Base-by-base conservation (phyloP, 2,888 invertebrate genomes). In the Pseudococcus viburni region DNA sequence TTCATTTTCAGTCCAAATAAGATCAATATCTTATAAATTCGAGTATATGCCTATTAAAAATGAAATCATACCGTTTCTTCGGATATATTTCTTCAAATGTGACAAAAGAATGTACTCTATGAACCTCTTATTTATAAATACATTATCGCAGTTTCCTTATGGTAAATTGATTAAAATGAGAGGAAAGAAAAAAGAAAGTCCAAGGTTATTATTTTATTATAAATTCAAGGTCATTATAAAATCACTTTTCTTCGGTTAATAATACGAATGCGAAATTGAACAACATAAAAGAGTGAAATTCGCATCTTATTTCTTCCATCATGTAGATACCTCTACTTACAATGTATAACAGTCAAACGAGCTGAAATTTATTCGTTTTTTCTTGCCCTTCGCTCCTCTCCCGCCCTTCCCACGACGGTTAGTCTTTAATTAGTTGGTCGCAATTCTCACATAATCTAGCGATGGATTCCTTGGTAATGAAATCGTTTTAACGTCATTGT, bases 161-260 rank as follows among this genome's bases (percentile, higher is more conserved):
- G 39, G 26, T 73, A 33, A 73, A 73, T 73, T 33, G n/a, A 73
- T 73, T 73, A 0, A 73, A 68, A 68, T 68, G 59, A 59, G 59
- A 73, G 11, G 12, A 26, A 12, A 68, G 12, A n/a, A 33, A 73
- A 33, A 39, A 73, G 73, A 73, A 73, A 73, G 73, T 73, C 33
- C 73, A 73, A 73, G 73, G 39, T 73, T 73, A 17, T 15, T 73
- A 73, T 17, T 33, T 73, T 33, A 17, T 42, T 8, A 26, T 33
- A 73, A 33, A 73, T 73, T 33, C 73, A 73, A 73, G 73, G 73
- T 73, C 73, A 17, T 73, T 73, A 33, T 33, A 33, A 73, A 73
- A 73, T 73, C 12, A 73, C 73, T 73, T 73, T 73, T 73, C n/a
- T 19, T 33, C 33, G 11, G 15, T 73, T 73, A 9, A 68, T 68